Percentiles rank a stretch among this genome's conserved stretches.
Evolutionary conservation across 2,888 invertebrate species (phyloP).

Genomic region (Drosophila heteroneura): DNA sequence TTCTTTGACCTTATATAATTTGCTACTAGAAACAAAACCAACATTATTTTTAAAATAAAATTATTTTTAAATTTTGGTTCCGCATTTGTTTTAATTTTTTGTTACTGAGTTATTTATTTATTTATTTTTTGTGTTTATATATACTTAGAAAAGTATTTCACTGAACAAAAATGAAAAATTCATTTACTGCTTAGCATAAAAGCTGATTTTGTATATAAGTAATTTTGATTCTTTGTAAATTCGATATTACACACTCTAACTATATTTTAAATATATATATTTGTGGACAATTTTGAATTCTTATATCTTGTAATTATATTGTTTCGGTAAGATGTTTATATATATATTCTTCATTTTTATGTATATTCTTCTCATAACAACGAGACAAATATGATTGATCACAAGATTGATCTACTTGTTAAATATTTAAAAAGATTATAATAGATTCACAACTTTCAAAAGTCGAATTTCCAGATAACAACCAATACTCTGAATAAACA

Average conservation of each 20-base stretch:
- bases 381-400: neutral
- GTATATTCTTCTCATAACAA: neutral
- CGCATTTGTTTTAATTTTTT: neutral
- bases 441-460: neutral
- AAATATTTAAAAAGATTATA: neutral
- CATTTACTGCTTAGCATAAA: neutral
- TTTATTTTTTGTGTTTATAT: neutral
- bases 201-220: neutral
- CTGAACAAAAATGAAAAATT: no score
- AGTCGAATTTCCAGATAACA: neutral
- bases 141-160: no score
- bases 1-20: neutral
- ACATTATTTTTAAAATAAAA: neutral
- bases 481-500: neutral
- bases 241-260: accelerated
- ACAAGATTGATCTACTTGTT: neutral
- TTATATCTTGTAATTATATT: neutral
- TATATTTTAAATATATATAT: neutral
- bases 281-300: neutral
- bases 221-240: neutral
- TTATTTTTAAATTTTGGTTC: accelerated
- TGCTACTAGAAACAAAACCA: neutral
- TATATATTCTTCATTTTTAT: neutral
- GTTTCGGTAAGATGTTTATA: neutral
- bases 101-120: neutral